phyloP scores from a whole-genome alignment of 1,140 invertebrate genomes.

The Chelonus insularis region DNA sequence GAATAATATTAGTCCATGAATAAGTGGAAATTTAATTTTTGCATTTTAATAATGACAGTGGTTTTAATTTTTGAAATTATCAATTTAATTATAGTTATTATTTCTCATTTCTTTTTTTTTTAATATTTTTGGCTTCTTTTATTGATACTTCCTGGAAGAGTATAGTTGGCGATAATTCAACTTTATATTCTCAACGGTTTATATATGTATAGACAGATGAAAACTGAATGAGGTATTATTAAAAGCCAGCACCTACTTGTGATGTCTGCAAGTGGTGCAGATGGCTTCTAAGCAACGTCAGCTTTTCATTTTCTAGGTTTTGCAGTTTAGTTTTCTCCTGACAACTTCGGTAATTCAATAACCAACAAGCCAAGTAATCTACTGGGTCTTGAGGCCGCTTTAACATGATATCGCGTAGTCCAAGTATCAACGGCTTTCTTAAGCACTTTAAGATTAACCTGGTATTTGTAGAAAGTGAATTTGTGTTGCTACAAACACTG shows the following conservation, averaged over 20 bases:
- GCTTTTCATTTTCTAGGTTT: neutral
- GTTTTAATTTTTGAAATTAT: too few species aligned
- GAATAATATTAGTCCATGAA: too few species aligned
- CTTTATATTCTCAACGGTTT: slow-evolving; percentile 1
- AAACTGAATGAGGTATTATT: slow-evolving; percentile 2
- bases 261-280: slow-evolving; percentile 4
- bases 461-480: neutral
- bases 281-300: slow-evolving; percentile 10
- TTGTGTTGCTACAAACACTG: too few species aligned
- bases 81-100: too few species aligned
- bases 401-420: slow-evolving; percentile 1
- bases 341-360: slow-evolving; percentile 13
- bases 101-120: neutral
- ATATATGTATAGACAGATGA: neutral
- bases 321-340: slow-evolving; percentile 5
- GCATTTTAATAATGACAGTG: too few species aligned
- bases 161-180: slow-evolving; percentile 10
- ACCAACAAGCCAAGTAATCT: slow-evolving; percentile 12
- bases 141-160: neutral
- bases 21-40: too few species aligned
- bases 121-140: slow-evolving; percentile 5
- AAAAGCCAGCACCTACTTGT: neutral
- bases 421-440: slow-evolving; percentile 4
- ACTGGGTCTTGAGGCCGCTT: slow-evolving; percentile 12
- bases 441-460: neutral